phyloP scores from a whole-genome alignment of 2,113 vertebrate genomes.

The Heteronetta atricapilla region DNA sequence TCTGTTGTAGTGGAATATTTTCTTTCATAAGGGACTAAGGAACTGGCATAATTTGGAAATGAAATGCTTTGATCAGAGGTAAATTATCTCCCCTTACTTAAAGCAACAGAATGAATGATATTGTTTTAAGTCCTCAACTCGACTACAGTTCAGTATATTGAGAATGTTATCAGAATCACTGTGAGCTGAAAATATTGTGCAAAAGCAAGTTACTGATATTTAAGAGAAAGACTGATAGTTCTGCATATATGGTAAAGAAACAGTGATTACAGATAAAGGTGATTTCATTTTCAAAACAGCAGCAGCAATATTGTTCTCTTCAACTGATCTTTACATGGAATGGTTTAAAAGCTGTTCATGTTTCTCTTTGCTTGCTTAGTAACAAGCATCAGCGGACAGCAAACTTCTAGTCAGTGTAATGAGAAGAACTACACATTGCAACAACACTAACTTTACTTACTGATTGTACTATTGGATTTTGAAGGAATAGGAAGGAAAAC shows the following conservation, averaged over 20 bases:
- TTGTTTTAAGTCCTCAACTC: background rate
- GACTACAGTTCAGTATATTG: background rate
- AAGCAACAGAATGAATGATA: background rate
- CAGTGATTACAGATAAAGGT: background rate
- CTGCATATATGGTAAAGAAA: background rate
- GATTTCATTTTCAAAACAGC: constrained; percentile 25
- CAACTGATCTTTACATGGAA: background rate
- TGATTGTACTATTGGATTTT: constrained; percentile 35
- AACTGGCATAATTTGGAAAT: background rate
- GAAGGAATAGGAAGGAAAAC: background rate
- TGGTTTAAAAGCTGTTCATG: background rate
- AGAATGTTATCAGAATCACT: background rate
- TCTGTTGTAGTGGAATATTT: background rate
- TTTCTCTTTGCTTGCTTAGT: background rate
- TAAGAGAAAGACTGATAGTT: background rate
- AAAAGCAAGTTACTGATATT: background rate
- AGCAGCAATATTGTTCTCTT: background rate
- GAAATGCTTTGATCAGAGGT: background rate
- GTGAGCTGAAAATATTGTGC: background rate
- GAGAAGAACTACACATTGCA: background rate
- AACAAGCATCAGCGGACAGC: background rate
- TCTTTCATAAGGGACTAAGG: background rate
- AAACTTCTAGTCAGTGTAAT: background rate
- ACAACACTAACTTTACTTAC: background rate
- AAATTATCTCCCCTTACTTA: background rate